These are phyloP conservation scores for Parapsyche elsis DNA, from an alignment of 1,140 invertebrate species.

Conservation along the genomic window DNA sequence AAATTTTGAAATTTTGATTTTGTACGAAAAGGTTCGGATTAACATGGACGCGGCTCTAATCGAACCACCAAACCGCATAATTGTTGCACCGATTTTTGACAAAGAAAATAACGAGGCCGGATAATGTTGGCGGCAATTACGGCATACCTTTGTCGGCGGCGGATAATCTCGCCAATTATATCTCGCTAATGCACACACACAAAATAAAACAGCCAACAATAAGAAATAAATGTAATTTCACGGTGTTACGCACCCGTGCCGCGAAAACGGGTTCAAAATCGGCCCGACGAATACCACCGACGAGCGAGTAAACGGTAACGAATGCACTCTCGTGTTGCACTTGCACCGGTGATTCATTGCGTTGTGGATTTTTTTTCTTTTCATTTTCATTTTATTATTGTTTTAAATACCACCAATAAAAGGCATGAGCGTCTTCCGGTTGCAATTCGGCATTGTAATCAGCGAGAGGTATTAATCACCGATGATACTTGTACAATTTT, in stretches of 20 bases:
- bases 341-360: neutral
- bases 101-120: neutral
- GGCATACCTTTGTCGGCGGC: constrained; percentile 13
- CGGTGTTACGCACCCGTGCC: neutral
- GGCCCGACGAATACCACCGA: neutral
- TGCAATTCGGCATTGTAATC: neutral
- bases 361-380: neutral
- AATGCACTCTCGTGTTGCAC: constrained; percentile 1
- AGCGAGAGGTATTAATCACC: neutral
- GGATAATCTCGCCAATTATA: constrained; percentile 27
- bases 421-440: neutral
- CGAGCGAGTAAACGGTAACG: constrained; percentile 1
- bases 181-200: neutral
- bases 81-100: constrained; percentile 19
- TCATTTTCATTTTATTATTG: neutral
- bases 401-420: neutral
- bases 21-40: neutral
- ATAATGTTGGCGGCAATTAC: constrained; percentile 22
- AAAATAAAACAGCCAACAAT: neutral
- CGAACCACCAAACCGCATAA: constrained; percentile 7
- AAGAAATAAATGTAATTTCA: constrained; percentile 24
- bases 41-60: neutral
- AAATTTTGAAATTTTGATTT: neutral
- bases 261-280: constrained; percentile 12
- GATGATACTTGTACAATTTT: neutral